A percentile compares a stretch with the other conserved stretches of the same genome.
Evolutionary conservation across 2,888 invertebrate species (phyloP).

Genomic region (Zeuzera pyrina): DNA sequence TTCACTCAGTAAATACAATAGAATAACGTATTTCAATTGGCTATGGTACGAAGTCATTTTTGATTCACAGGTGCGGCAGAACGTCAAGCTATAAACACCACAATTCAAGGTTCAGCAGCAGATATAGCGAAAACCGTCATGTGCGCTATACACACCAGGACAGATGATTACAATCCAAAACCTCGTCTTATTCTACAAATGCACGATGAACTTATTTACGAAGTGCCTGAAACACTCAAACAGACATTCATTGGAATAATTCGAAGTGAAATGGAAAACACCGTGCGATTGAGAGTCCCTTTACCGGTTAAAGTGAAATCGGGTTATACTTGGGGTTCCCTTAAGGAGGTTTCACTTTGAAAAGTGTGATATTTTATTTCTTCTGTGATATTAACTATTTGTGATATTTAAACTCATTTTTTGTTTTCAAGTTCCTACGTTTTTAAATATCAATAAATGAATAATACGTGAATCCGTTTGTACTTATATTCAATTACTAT

Average conservation of each 20-base stretch:
- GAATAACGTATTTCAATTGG: too few relatives aligned
- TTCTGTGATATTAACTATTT: slow-evolving; percentile 15
- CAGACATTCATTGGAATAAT: slow-evolving; percentile 75
- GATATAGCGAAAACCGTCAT: slow-evolving; percentile 96
- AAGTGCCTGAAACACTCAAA: slow-evolving; percentile 78
- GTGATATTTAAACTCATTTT: slow-evolving; percentile 25
- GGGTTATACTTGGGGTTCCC: slow-evolving; percentile 86
- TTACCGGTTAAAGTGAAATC: slow-evolving; percentile 89
- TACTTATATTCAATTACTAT: too few relatives aligned
- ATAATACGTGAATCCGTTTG: too few relatives aligned
- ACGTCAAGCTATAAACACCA: slow-evolving; percentile 96
- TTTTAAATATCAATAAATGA: too few relatives aligned
- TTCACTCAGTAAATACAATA: too few relatives aligned
- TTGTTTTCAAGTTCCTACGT: too few relatives aligned
- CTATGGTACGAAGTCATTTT: too few relatives aligned
- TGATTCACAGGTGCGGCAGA: slow-evolving; percentile 86
- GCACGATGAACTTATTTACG: slow-evolving; percentile 97
- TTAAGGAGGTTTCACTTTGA: slow-evolving; percentile 34
- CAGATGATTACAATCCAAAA: slow-evolving; percentile 34
- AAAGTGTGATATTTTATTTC: slow-evolving; percentile 5
- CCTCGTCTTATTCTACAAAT: slow-evolving; percentile 88
- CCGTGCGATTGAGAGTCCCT: slow-evolving; percentile 81
- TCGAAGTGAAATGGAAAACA: slow-evolving; percentile 85
- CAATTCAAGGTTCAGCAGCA: slow-evolving; percentile 96
- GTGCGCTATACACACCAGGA: slow-evolving; percentile 80